Conservation (phyloP, 2,113 vertebrate species). For the Marmota flaviventris region DNA sequence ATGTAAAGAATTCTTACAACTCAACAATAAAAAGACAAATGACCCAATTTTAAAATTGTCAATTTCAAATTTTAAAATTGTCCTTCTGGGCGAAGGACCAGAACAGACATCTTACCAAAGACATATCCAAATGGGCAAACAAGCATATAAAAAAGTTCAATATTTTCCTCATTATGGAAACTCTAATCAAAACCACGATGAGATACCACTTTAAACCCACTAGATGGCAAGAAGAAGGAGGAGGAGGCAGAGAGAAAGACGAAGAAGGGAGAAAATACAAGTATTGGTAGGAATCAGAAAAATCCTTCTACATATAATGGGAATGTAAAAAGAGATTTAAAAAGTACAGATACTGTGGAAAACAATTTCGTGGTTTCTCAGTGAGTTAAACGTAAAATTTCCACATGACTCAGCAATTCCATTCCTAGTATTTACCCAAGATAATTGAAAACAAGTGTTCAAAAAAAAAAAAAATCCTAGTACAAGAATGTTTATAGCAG, state of each 20-base stretch:
- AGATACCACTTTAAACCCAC: background rate
- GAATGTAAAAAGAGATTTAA: background rate
- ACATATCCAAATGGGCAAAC: background rate
- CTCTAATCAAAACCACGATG: background rate
- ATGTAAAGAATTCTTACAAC: background rate
- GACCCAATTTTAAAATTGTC: background rate
- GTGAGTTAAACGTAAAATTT: constrained; percentile 36
- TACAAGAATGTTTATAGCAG: background rate
- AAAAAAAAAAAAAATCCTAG: background rate
- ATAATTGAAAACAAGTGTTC: constrained; percentile 37
- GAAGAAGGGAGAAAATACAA: too few species aligned
- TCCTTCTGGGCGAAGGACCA: background rate
- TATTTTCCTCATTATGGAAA: background rate
- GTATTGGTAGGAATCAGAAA: background rate
- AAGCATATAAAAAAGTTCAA: background rate
- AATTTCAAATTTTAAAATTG: too few species aligned
- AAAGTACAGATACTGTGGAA: background rate
- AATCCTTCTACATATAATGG: background rate
- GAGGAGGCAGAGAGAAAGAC: background rate
- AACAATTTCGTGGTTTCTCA: background rate
- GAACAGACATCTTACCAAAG: background rate
- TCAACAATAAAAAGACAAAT: background rate
- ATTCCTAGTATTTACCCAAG: background rate
- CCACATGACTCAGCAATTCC: background rate
- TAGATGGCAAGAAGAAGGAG: background rate